Evolutionary conservation across 2,888 invertebrate genomes (phyloP).

Genomic region (Aspidiotus destructor): DNA sequence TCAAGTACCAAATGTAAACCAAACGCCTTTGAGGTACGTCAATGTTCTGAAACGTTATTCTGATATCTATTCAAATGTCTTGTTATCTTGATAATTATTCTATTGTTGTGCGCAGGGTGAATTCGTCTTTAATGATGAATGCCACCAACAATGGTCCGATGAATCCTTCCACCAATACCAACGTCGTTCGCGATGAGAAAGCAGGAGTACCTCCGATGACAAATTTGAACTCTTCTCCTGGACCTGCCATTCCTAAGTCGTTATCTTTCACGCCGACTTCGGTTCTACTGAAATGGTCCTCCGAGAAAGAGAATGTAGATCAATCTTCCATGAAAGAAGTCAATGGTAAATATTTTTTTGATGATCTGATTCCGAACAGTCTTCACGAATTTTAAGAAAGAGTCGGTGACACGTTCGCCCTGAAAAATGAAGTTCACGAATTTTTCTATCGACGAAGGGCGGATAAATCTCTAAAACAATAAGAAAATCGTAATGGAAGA

Average conservation of each 20-base stretch:
- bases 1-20: constrained; percentile 63
- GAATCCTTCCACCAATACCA: neutral
- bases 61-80: too few relatives aligned
- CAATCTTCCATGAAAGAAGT: constrained; percentile 3
- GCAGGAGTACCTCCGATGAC: neutral
- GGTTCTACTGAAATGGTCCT: constrained; percentile 87
- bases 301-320: constrained; percentile 43
- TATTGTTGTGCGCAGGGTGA: constrained; percentile 5
- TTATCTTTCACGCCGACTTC: constrained; percentile 80
- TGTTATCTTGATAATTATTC: too few relatives aligned
- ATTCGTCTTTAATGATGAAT: constrained; percentile 14
- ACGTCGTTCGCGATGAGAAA: constrained; percentile 7
- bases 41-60: neutral
- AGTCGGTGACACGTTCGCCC: too few relatives aligned
- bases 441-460: too few relatives aligned
- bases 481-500: too few relatives aligned
- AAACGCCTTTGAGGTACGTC: constrained; percentile 8
- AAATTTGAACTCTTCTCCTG: constrained; percentile 42
- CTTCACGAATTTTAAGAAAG: too few relatives aligned
- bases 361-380: neutral
- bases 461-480: too few relatives aligned
- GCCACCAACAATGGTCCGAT: constrained; percentile 3
- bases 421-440: too few relatives aligned
- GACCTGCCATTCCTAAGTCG: constrained; percentile 44
- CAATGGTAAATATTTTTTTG: neutral